Conservation (phyloP, 1,140 invertebrate genomes). For the Spodoptera litura region DNA sequence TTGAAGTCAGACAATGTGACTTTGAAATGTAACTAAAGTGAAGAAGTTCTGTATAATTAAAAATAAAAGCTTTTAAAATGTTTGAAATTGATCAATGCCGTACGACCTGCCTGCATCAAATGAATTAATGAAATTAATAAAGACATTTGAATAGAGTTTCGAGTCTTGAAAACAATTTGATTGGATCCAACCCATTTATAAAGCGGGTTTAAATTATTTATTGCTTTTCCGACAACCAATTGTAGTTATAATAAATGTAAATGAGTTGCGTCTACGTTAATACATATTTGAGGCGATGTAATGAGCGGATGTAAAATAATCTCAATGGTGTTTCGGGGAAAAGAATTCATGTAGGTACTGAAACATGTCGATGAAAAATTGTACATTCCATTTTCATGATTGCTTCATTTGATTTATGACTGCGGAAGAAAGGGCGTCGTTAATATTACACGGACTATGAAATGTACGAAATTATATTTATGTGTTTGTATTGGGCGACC, state of each 20-base stretch:
- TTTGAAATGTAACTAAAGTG: not conserved
- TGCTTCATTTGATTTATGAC: conserved; percentile 43
- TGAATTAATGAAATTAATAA: not conserved
- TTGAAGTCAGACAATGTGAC: not conserved
- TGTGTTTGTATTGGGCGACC: conserved; percentile 42
- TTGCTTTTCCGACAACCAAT: not conserved
- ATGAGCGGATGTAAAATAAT: conserved; percentile 10
- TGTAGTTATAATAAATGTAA: not conserved
- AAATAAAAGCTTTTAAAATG: too few species aligned
- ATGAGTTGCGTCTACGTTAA: not conserved
- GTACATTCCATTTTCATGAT: conserved; percentile 29
- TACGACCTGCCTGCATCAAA: not conserved
- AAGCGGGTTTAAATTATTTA: conserved; percentile 1
- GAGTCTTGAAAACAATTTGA: conserved; percentile 2
- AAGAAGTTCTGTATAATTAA: too few species aligned
- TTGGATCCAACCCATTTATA: not conserved
- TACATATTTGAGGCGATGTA: conserved; percentile 3
- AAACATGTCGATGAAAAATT: conserved; percentile 28
- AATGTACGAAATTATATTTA: conserved; percentile 45
- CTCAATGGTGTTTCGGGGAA: not conserved
- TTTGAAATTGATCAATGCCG: not conserved
- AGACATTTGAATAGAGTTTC: too few species aligned
- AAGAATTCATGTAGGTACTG: not conserved
- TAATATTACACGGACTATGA: conserved; percentile 44
- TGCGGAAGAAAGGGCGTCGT: conserved; percentile 35